Evolutionary conservation across 2,113 vertebrate species (phyloP).

Genomic region (Meriones unguiculatus): DNA sequence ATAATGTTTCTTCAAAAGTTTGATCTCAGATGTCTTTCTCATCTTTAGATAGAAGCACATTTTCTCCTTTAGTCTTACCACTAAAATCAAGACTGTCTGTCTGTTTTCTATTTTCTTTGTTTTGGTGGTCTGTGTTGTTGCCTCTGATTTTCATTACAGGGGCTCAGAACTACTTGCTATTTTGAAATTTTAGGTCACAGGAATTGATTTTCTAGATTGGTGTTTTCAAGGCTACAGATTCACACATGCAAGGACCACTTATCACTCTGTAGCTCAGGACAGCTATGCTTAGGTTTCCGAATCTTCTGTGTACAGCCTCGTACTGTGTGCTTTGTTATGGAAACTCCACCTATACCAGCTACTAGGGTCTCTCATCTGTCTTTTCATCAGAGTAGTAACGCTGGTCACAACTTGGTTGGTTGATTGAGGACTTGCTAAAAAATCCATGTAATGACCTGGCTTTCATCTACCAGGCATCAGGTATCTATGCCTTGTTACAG

Average conservation of each 20-base stretch:
- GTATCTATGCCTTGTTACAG: background rate
- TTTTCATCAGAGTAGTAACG: background rate
- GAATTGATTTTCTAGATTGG: background rate
- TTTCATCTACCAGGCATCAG: background rate
- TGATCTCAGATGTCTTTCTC: background rate
- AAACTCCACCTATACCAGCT: background rate
- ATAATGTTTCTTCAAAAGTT: background rate
- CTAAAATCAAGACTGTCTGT: background rate
- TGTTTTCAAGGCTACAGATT: background rate
- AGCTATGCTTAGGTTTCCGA: background rate
- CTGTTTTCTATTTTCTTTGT: background rate
- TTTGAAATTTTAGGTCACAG: rapidly evolving
- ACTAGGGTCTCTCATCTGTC: background rate
- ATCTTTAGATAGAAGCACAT: background rate
- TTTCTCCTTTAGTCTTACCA: background rate
- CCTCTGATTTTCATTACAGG: background rate
- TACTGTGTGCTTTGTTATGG: background rate
- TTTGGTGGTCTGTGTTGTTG: background rate
- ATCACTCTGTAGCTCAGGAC: no score
- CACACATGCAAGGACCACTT: background rate
- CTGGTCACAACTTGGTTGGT: background rate
- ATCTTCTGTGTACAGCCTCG: background rate
- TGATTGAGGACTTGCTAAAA: background rate
- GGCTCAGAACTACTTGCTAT: background rate
- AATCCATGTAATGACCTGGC: background rate